Evolutionary conservation across 2,888 invertebrate species (phyloP), one percentile per base, ranked within the genome.

Genomic region (Cetonia aurata): DNA sequence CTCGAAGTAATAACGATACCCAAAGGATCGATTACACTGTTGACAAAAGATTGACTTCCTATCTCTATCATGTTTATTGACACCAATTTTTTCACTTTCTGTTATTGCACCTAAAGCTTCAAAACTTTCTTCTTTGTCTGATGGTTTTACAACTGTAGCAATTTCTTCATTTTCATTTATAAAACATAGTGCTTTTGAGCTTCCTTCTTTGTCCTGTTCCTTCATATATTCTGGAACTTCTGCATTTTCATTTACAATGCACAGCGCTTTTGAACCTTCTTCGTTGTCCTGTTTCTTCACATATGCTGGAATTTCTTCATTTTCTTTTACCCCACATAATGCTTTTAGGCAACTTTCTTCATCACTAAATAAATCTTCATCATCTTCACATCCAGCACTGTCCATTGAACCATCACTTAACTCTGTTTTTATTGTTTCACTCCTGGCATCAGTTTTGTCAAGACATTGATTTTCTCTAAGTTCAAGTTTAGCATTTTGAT

Each of bases 1-100:
- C 31, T 60, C 60, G 4, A 31, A 48, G 46, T 60, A 60, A 31
- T 46, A 48, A 12, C 60, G 60, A 60, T 60, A 60, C 13, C 31
- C 48, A 31, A 60, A 60, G 0, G 60, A 12, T 31, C 48, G 46
- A 19, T 60, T 60, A 13, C 60, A 60, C 8, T 46, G 25, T 10
- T 31, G 25, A 15, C 60, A 60, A 60, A 44, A 60, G 6, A 60
- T 13, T 3, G 31, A n/a, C 31, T 48, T 52, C 17, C 8, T 9
- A 17, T 25, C 25, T 52, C 2, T 52, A 19, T 52, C 25, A 2
- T 12, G 19, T 52, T n/a, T 52, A 19, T 19, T 19, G 12, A 13
- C 9, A 50, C 3, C 0, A 17, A 10, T 4, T 17, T 48, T 12
- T 13, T n/a, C 6, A 33, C 6, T 33, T 33, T 33, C 33, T 33